A percentile compares a stretch with the other conserved stretches of the same genome.
Conservation (phyloP, 2,888 invertebrate species). For the Agrochola macilenta region DNA sequence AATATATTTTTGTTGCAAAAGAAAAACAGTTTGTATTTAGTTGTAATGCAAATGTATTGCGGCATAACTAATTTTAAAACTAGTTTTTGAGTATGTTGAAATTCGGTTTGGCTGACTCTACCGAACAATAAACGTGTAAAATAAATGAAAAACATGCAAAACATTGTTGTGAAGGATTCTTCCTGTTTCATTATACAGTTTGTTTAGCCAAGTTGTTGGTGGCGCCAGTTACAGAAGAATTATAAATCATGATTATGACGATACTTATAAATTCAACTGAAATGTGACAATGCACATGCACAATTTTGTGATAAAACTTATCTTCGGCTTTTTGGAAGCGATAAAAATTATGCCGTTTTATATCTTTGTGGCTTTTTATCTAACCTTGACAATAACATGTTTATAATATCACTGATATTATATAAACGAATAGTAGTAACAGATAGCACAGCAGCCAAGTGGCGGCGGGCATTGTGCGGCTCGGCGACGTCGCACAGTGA, state of each 20-base stretch:
- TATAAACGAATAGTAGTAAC: constrained; percentile 42
- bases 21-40: constrained; percentile 30
- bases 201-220: background rate
- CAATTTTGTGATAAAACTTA: constrained; percentile 54
- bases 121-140: constrained; percentile 27
- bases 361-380: constrained; percentile 55
- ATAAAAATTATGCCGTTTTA: constrained; percentile 52
- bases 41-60: constrained; percentile 37
- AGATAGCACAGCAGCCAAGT: constrained; percentile 47
- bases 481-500: constrained; percentile 69
- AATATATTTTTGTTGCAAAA: constrained; percentile 7
- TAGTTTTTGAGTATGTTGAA: constrained; percentile 39
- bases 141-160: constrained; percentile 24
- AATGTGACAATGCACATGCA: constrained; percentile 57
- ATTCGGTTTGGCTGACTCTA: constrained; percentile 42
- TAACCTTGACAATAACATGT: constrained; percentile 62
- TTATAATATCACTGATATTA: constrained; percentile 55
- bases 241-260: background rate
- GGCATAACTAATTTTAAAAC: constrained; percentile 51
- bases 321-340: constrained; percentile 42
- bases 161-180: constrained; percentile 42
- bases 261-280: constrained; percentile 8
- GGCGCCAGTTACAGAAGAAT: constrained; percentile 2
- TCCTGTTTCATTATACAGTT: constrained; percentile 47
- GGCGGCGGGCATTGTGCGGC: constrained; percentile 48